A percentile compares a stretch with the other conserved stretches of the same genome.
Evolutionary conservation across 1,140 invertebrate species (phyloP).

Genomic region (Oryctes rhinoceros): DNA sequence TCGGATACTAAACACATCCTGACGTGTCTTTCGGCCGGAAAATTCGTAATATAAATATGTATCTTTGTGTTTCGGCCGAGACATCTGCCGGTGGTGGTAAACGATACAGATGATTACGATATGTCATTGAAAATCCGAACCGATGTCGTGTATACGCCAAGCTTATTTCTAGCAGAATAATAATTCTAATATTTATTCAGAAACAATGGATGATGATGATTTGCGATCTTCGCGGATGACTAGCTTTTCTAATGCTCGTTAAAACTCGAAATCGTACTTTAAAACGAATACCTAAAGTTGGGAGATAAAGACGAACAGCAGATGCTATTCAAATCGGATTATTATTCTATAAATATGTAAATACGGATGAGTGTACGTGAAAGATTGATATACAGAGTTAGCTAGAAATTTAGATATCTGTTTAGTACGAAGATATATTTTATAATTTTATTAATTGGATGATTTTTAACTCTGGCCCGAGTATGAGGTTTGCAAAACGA

Average conservation of each 20-base stretch:
- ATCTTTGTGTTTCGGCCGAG: constrained; percentile 2
- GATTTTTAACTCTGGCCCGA: too few species aligned
- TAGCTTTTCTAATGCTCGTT: background rate
- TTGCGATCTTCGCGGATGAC: background rate
- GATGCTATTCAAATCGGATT: too few species aligned
- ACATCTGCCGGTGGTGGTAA: constrained; percentile 19
- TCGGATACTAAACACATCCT: background rate
- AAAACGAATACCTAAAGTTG: too few species aligned
- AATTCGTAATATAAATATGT: constrained; percentile 35
- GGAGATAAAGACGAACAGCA: too few species aligned
- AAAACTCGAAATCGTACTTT: too few species aligned
- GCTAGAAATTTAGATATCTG: too few species aligned
- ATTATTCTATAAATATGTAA: too few species aligned
- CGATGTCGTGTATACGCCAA: background rate
- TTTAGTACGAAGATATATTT: too few species aligned
- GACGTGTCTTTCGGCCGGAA: constrained; percentile 30
- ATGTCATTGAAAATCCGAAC: constrained; percentile 15
- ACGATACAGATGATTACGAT: constrained; percentile 26
- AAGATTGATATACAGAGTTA: too few species aligned
- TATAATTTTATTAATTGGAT: too few species aligned
- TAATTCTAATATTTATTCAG: constrained; percentile 13
- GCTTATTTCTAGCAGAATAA: constrained; percentile 23
- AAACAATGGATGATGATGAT: background rate
- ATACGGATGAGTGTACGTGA: too few species aligned
- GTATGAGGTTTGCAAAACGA: too few species aligned